Percentiles rank a stretch among this genome's conserved stretches.
Conservation (phyloP, 2,888 invertebrate species). For the Rhamnusium bicolor region DNA sequence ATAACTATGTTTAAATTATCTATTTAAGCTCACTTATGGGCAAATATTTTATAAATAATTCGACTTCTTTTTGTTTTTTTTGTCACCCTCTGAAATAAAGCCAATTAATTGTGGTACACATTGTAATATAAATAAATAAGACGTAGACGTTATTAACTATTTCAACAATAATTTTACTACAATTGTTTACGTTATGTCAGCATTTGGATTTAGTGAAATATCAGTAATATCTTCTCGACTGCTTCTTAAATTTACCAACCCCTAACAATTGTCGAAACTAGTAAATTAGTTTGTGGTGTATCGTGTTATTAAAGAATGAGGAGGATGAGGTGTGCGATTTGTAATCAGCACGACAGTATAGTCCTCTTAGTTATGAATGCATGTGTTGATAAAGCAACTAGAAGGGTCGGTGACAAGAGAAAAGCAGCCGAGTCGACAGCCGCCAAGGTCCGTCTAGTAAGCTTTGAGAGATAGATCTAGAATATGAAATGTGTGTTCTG, state of each 20-base stretch:
- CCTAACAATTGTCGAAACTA: conserved; percentile 10
- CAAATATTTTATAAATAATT: no score
- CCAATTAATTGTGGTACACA: no score
- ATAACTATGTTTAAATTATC: no score
- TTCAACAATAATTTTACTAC: no score
- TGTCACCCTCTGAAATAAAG: no score
- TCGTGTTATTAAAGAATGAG: conserved; percentile 25
- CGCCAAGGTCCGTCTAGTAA: conserved; percentile 43
- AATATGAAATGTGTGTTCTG: conserved; percentile 68
- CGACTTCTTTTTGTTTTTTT: no score
- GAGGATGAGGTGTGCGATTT: conserved; percentile 34
- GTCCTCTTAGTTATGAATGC: conserved; percentile 50
- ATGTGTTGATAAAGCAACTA: conserved; percentile 55
- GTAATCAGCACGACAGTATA: conserved; percentile 35
- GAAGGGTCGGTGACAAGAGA: conserved; percentile 52
- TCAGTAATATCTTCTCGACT: not conserved
- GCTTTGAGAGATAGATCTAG: conserved; percentile 62
- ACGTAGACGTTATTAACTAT: no score
- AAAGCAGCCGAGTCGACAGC: conserved; percentile 40
- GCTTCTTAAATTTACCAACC: not conserved
- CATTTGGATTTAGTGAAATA: not conserved
- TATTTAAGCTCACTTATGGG: no score
- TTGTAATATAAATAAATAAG: no score
- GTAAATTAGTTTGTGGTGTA: conserved; percentile 9
- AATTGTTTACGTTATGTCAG: not conserved